These are phyloP conservation scores for Podarcis cretensis DNA, from an alignment of 2,113 vertebrate genomes.

Conservation along the genomic window DNA sequence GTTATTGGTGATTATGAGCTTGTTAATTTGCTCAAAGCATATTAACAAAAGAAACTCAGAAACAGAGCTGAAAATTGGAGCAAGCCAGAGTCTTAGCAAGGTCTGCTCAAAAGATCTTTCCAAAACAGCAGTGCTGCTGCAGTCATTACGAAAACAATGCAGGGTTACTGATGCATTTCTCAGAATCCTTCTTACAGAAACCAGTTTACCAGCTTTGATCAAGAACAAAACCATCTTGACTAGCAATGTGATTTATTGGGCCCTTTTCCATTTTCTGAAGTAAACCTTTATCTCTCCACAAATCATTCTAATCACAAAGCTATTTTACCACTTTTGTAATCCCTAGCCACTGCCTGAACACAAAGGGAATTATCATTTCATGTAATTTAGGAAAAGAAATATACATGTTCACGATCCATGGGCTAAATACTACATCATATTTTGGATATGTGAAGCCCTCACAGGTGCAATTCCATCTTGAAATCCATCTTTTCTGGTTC, in stretches of 20 bases:
- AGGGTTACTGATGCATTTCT: slow-evolving; percentile 31
- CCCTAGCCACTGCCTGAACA: not conserved
- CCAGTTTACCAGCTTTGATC: slow-evolving; percentile 10
- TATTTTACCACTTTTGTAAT: not conserved
- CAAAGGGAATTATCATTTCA: not conserved
- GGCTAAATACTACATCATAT: not conserved
- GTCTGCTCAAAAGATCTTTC: slow-evolving; percentile 7
- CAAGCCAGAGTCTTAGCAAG: not conserved
- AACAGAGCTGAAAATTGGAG: not conserved
- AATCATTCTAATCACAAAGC: not conserved
- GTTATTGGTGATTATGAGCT: slow-evolving; percentile 25
- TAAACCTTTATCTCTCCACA: not conserved
- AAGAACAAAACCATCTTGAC: slow-evolving; percentile 33
- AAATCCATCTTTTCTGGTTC: not conserved
- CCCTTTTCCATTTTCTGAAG: slow-evolving; percentile 16
- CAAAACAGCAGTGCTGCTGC: not conserved
- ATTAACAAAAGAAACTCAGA: slow-evolving; percentile 14
- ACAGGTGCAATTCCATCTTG: not conserved
- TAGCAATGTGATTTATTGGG: slow-evolving; percentile 3
- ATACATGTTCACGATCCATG: not conserved
- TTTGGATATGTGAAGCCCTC: not conserved
- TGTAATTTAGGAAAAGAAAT: not conserved
- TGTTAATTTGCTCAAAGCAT: not conserved
- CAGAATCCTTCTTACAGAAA: slow-evolving; percentile 37
- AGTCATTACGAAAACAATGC: slow-evolving; percentile 28